Conservation (phyloP, 2,797 vertebrate species). For the Silurus aristotelis region DNA sequence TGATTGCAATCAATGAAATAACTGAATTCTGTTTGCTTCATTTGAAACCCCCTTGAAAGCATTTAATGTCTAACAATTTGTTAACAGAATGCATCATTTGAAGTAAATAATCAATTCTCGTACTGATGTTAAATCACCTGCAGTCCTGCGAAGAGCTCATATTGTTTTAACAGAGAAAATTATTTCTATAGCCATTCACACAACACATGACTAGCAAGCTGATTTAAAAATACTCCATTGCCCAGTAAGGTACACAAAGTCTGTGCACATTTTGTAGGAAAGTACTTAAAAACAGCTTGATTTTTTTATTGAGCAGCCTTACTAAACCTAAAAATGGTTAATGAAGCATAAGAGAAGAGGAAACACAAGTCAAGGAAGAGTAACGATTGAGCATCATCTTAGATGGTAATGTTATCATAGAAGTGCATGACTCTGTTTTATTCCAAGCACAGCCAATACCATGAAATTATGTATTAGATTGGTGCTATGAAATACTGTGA, state of each 20-base stretch:
- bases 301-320: background rate
- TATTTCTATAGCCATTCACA: slow-evolving; percentile 6
- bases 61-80: slow-evolving; percentile 57
- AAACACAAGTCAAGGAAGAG: background rate
- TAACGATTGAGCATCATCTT: background rate
- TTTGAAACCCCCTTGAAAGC: slow-evolving; percentile 53
- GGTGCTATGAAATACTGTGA: background rate
- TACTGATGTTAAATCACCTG: slow-evolving; percentile 41
- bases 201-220: background rate
- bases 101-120: slow-evolving; percentile 50
- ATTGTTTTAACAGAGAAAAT: slow-evolving; percentile 15
- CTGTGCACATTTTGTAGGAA: background rate
- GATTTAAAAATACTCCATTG: background rate
- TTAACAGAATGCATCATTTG: slow-evolving; percentile 57
- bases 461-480: background rate
- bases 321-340: background rate
- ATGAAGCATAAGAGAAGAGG: background rate
- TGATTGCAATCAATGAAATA: slow-evolving; percentile 68
- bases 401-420: background rate
- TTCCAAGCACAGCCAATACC: background rate
- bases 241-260: background rate
- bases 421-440: background rate
- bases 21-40: slow-evolving; percentile 55
- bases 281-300: background rate
- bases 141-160: slow-evolving; percentile 13